A percentile compares a stretch with the other conserved stretches of the same genome.
These are phyloP conservation scores for Cosmia pyralina DNA, from an alignment of 2,888 invertebrate genomes.

Conservation along the genomic window DNA sequence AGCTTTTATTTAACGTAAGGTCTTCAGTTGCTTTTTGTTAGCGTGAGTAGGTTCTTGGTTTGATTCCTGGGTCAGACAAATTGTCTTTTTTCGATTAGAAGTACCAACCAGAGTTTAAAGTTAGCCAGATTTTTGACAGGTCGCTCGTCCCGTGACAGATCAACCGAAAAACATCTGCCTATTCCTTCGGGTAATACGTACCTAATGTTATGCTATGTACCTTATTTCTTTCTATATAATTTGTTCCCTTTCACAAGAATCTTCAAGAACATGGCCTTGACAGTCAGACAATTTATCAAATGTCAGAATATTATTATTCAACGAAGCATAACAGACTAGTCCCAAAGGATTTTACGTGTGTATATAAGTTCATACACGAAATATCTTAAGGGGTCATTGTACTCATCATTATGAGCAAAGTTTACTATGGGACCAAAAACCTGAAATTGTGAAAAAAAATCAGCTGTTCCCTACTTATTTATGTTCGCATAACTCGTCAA, in stretches of 20 bases:
- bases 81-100: background rate
- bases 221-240: slow-evolving; percentile 11
- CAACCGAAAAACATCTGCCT: background rate
- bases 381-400: too few species aligned
- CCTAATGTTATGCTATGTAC: background rate
- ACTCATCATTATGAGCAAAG: too few species aligned
- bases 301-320: slow-evolving; percentile 23
- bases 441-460: too few species aligned
- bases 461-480: too few species aligned
- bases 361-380: slow-evolving; percentile 1
- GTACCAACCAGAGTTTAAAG: background rate
- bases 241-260: slow-evolving; percentile 15
- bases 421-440: too few species aligned
- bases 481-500: too few species aligned
- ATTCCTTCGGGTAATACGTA: background rate
- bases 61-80: background rate
- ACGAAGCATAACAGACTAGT: slow-evolving; percentile 10
- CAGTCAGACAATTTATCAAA: slow-evolving; percentile 26
- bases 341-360: slow-evolving; percentile 15
- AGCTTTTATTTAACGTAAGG: background rate
- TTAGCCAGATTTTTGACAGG: background rate
- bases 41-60: background rate
- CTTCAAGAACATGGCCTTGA: slow-evolving; percentile 10
- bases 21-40: background rate
- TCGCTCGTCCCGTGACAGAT: background rate